Conservation (phyloP, 2,797 vertebrate genomes). For the Carapus acus region DNA sequence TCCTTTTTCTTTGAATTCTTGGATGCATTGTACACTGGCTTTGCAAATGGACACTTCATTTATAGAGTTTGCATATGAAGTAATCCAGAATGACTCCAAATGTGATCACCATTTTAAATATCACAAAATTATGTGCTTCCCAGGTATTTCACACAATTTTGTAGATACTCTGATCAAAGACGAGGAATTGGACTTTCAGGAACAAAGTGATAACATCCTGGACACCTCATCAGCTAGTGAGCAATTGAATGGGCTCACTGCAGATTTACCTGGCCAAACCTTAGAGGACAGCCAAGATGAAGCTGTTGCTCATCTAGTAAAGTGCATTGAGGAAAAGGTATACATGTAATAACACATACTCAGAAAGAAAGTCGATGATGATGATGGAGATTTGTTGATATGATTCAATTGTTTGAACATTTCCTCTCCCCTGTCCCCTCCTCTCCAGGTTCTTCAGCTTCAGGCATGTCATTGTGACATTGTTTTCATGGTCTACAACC, state of each 20-base stretch:
- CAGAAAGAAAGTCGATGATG: too few relatives aligned
- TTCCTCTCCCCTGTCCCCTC: not conserved
- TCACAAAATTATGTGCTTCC: not conserved
- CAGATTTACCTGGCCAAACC: not conserved
- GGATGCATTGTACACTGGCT: not conserved
- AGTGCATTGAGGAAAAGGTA: constrained; percentile 13
- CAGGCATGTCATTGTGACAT: constrained; percentile 12
- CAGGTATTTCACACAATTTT: not conserved
- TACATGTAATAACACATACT: not conserved
- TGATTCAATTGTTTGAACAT: too few relatives aligned
- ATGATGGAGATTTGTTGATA: too few relatives aligned
- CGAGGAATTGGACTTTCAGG: not conserved
- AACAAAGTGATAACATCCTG: not conserved
- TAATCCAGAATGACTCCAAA: too few relatives aligned
- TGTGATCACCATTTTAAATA: not conserved
- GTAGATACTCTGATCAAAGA: not conserved
- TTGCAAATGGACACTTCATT: not conserved
- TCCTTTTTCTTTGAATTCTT: too few relatives aligned
- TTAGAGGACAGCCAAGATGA: constrained; percentile 2
- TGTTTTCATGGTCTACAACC: constrained; percentile 20
- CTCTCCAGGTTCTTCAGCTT: constrained; percentile 12
- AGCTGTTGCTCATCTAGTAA: constrained; percentile 3
- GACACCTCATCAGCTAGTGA: not conserved
- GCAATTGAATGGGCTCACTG: not conserved
- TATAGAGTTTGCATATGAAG: too few relatives aligned